These are phyloP conservation scores for Hyposmocoma kahamanoa DNA, from an alignment of 1,140 invertebrate genomes.

Conservation along the genomic window DNA sequence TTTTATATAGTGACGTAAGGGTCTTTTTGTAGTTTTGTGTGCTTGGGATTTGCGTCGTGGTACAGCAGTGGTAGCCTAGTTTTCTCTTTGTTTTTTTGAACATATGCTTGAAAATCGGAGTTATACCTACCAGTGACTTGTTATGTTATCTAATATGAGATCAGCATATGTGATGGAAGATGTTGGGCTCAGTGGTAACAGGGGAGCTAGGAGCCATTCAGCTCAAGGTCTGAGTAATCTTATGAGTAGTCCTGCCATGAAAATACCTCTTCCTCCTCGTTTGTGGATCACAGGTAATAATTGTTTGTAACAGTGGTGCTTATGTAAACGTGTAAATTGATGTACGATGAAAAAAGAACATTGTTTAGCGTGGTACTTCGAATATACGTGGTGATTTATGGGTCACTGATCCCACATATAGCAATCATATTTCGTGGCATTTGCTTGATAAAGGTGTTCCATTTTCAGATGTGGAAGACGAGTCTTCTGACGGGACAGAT, in stretches of 20 bases:
- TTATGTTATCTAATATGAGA: slow-evolving; percentile 39
- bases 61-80: slow-evolving; percentile 20
- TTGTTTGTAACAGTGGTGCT: too few species aligned
- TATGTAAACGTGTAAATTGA: too few species aligned
- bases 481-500: slow-evolving; percentile 55
- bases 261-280: slow-evolving; percentile 64
- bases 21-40: slow-evolving; percentile 23
- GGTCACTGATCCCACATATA: too few species aligned
- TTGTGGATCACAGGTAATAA: slow-evolving; percentile 60
- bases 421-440: too few species aligned
- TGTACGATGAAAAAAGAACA: too few species aligned
- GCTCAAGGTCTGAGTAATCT: slow-evolving; percentile 48
- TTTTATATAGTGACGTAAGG: slow-evolving; percentile 33
- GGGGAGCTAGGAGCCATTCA: slow-evolving; percentile 48
- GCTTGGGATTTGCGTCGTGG: slow-evolving; percentile 24
- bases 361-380: too few species aligned
- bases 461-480: slow-evolving; percentile 54
- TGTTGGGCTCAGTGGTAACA: slow-evolving; percentile 17
- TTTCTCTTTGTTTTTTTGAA: slow-evolving; percentile 29
- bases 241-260: slow-evolving; percentile 46
- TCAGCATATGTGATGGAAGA: slow-evolving; percentile 26
- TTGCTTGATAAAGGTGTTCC: too few species aligned
- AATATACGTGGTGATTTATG: too few species aligned
- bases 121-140: slow-evolving; percentile 18
- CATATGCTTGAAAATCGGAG: slow-evolving; percentile 31